Conservation (phyloP, 1,140 invertebrate species). For the Pararge aegeria region DNA sequence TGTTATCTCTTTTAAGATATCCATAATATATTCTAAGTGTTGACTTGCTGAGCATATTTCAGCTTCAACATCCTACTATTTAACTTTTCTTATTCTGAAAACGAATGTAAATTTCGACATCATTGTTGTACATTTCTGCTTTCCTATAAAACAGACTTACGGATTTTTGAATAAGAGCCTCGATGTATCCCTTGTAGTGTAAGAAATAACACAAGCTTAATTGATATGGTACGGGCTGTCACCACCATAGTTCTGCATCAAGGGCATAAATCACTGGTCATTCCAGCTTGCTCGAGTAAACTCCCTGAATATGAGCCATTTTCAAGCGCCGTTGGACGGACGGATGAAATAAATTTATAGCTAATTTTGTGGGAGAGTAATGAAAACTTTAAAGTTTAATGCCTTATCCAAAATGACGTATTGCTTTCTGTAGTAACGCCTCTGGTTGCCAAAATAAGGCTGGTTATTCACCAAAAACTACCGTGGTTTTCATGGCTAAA, state of each 20-base stretch:
- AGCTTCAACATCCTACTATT: slow-evolving; percentile 27
- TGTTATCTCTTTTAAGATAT: slow-evolving; percentile 22
- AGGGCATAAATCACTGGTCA: slow-evolving; percentile 25
- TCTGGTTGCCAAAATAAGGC: no score
- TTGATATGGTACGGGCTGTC: neutral
- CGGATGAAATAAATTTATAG: slow-evolving; percentile 25
- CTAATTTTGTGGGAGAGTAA: slow-evolving; percentile 14
- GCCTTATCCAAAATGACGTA: no score
- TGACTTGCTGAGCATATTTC: slow-evolving; percentile 37
- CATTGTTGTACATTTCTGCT: slow-evolving; percentile 13
- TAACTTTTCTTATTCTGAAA: slow-evolving; percentile 17
- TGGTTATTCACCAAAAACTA: no score
- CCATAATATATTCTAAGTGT: slow-evolving; percentile 35
- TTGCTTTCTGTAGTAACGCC: no score
- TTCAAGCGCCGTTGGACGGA: slow-evolving; percentile 24
- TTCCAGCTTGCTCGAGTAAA: slow-evolving; percentile 24
- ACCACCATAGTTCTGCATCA: slow-evolving; percentile 7
- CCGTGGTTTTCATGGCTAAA: no score
- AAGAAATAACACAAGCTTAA: neutral
- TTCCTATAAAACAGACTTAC: neutral
- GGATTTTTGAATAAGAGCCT: neutral
- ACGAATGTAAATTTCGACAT: slow-evolving; percentile 7
- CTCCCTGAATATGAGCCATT: slow-evolving; percentile 24
- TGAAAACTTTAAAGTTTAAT: slow-evolving; percentile 7
- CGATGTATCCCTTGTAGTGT: slow-evolving; percentile 11